Evolutionary conservation across 2,797 vertebrate genomes (phyloP), one percentile per base, ranked within the genome.

Genomic region (Podargus strigoides): DNA sequence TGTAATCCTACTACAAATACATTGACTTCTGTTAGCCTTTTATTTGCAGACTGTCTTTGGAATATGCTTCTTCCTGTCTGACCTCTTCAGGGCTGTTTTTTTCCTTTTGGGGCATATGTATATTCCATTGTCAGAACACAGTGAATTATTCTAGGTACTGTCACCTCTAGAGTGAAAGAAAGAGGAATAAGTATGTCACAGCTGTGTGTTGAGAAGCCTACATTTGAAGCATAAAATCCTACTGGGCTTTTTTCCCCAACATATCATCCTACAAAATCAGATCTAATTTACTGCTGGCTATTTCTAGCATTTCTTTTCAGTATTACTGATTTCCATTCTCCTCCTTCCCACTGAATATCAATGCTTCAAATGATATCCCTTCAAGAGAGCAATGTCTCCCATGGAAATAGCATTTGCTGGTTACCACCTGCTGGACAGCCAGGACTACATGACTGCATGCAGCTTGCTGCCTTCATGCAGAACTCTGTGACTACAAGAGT

Each of bases 301-400:
- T 87, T 94, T 85, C 76, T 52, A 92, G 39, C n/a, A 55, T 44
- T 47, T 72, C 58, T 79, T 82, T 82, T 76, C 42, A 44, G n/a
- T 19, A 14, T 63, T 55, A 67, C 36, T 58, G 67, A 63, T 50
- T 59, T 72, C 83, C 49, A 49, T 12, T 62, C 49, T 75, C 30
- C 80, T 89, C 62, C 67, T 59, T 86, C 46, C 56, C 42, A 22
- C 0, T 58, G 74, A 56, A 20, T 55, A 75, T 21, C 80, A 55
- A 34, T 63, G 78, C 26, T 73, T 87, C 64, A 37, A 34, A 44
- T 1, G 19, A 60, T 50, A 68, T 34, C 39, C 70, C 69, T 34
- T 63, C 68, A 56, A 72, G 59, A 7, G 3, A 41, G 55, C 1
- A 30, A n/a, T 3, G 12, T 58, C 13, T 87, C 87, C 67, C 0